Evolutionary conservation across 1,140 invertebrate genomes (phyloP).

Genomic region (Leptinotarsa texana): DNA sequence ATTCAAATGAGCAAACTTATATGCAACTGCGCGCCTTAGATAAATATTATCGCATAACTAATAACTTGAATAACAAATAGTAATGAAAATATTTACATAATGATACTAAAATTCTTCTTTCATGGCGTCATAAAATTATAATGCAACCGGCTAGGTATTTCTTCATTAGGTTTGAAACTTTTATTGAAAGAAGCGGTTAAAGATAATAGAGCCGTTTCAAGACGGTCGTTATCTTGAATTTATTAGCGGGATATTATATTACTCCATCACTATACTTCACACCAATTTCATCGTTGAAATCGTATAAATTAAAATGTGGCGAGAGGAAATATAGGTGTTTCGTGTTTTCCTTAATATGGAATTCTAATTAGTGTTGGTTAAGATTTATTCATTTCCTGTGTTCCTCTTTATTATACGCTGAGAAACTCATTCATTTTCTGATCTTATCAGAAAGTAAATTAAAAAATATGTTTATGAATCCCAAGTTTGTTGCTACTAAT

Average conservation of each 20-base stretch:
- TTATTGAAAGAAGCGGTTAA: background rate
- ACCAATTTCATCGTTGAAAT: background rate
- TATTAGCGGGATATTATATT: background rate
- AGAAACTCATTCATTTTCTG: too few species aligned
- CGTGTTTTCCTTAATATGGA: too few species aligned
- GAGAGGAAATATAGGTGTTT: background rate
- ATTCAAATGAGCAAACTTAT: background rate
- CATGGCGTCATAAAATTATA: background rate
- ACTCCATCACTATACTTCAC: background rate
- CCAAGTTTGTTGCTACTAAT: too few species aligned
- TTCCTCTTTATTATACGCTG: too few species aligned
- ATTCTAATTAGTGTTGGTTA: too few species aligned
- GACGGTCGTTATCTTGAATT: background rate
- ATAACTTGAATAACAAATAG: slow-evolving; percentile 1
- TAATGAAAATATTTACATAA: background rate
- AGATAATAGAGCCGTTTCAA: slow-evolving; percentile 2
- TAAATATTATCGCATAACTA: background rate
- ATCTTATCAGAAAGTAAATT: too few species aligned
- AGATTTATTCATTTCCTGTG: too few species aligned
- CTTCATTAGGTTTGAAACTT: background rate
- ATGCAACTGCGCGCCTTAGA: background rate
- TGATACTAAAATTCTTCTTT: background rate
- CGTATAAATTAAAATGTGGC: background rate
- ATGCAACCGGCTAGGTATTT: background rate
- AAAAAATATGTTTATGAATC: too few species aligned